Evolutionary conservation across 2,113 vertebrate genomes (phyloP).

Genomic region (Narcine bancroftii): DNA sequence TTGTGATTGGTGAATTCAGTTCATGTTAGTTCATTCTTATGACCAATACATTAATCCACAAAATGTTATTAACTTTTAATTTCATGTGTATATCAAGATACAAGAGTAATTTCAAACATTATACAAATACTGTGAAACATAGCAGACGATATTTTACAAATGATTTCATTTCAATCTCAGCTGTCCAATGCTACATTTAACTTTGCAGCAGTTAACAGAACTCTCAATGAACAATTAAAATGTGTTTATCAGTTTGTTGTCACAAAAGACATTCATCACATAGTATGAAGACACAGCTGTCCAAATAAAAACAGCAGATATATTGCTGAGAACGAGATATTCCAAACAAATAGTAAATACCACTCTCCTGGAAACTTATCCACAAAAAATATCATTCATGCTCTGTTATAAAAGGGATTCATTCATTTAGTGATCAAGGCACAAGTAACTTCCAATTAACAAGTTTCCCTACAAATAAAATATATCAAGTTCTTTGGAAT

Average conservation of each 20-base stretch:
- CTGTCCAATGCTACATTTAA: neutral
- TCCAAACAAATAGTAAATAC: neutral
- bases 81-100: neutral
- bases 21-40: no score
- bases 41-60: neutral
- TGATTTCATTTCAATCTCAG: neutral
- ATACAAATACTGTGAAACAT: no score
- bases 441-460: neutral
- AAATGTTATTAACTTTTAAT: neutral
- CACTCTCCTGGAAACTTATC: neutral
- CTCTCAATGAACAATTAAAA: neutral
- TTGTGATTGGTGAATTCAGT: no score
- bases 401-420: neutral
- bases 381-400: neutral
- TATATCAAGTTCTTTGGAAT: conserved; percentile 11
- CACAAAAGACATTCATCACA: neutral
- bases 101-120: neutral
- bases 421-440: neutral
- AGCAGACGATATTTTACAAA: conserved; percentile 13
- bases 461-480: neutral
- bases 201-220: neutral
- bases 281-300: neutral
- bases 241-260: neutral
- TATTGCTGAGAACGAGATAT: neutral
- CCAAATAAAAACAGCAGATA: no score